Percentiles rank a stretch among this genome's conserved stretches.
These are phyloP conservation scores for Hyposoter didymator DNA, from an alignment of 2,888 invertebrate species.

Conservation along the genomic window DNA sequence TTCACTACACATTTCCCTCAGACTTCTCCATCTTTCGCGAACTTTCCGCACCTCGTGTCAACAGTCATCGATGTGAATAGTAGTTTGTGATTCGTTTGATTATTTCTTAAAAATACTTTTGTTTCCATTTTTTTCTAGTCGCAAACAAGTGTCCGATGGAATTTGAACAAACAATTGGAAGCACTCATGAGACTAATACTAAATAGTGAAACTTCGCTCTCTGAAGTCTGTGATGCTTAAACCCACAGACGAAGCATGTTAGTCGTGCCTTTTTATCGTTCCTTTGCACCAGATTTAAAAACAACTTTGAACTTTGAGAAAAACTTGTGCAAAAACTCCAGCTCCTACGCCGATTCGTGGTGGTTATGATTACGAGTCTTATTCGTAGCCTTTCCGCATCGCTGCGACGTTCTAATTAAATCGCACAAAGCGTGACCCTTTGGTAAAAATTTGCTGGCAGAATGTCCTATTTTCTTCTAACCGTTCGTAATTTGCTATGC, in stretches of 20 bases:
- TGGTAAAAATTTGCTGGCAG: background rate
- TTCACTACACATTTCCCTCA: slow-evolving; percentile 42
- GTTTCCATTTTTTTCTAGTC: background rate
- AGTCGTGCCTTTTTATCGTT: background rate
- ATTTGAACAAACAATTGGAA: background rate
- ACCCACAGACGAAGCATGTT: background rate
- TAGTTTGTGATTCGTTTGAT: background rate
- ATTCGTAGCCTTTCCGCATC: background rate
- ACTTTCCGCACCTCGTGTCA: background rate
- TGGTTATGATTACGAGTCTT: slow-evolving; percentile 2
- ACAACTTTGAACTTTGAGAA: background rate
- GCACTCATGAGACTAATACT: background rate
- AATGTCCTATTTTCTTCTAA: background rate
- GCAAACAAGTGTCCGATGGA: background rate
- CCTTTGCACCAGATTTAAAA: background rate
- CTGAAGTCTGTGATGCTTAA: background rate
- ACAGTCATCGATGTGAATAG: background rate
- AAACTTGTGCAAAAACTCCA: background rate
- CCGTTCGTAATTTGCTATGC: background rate
- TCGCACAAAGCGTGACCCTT: background rate
- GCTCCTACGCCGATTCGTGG: background rate
- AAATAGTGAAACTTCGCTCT: background rate
- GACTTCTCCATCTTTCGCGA: background rate
- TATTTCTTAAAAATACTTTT: background rate
- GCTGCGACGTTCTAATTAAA: slow-evolving; percentile 24